Evolutionary conservation across 37 sponge, comb jelly and placozoan genomes (phyloP).

Genomic region (Mnemiopsis leidyi): DNA sequence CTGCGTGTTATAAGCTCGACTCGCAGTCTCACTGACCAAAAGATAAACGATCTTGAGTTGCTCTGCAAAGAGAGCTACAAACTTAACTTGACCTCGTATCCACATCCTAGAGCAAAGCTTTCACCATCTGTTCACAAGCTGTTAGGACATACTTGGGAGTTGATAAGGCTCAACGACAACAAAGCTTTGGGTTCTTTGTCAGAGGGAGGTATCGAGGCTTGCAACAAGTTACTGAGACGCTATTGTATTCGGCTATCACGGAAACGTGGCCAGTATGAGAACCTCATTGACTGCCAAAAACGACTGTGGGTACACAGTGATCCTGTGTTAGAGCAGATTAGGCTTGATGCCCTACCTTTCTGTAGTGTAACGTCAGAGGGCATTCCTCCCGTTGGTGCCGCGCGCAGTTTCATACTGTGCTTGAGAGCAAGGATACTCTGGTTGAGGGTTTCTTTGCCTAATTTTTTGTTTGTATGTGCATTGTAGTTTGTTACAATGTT

Average conservation of each 20-base stretch:
- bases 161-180: neutral
- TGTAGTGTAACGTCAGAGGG: neutral
- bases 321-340: neutral
- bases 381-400: neutral
- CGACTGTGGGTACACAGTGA: neutral
- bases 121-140: neutral
- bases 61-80: neutral
- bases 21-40: no score
- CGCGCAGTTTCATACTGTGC: neutral
- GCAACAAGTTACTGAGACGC: constrained; percentile 2
- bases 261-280: neutral
- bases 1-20: neutral
- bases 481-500: neutral
- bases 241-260: neutral
- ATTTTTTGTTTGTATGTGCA: neutral
- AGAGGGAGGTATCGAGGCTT: constrained; percentile 16
- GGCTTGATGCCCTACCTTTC: neutral
- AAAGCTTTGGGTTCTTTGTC: neutral
- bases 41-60: neutral
- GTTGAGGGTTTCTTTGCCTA: neutral
- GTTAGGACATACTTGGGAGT: neutral
- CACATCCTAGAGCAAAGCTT: neutral
- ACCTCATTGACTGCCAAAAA: neutral
- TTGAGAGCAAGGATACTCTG: neutral
- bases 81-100: neutral